These are phyloP conservation scores for Drosophila pseudotalamancana DNA, from an alignment of 2,888 invertebrate species.

Conservation along the genomic window DNA sequence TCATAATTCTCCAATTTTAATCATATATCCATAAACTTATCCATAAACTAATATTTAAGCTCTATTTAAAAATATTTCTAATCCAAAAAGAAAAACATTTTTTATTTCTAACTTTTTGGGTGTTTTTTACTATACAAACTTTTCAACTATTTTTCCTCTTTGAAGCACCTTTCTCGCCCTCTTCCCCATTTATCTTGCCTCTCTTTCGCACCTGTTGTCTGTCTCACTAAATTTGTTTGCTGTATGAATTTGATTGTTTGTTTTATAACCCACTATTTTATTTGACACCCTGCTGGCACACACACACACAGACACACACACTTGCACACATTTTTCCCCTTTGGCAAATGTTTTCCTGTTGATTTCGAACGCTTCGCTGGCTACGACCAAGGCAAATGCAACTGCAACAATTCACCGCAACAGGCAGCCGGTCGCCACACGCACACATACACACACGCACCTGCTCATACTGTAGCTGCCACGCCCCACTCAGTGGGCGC, in stretches of 20 bases:
- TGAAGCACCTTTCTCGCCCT: neutral
- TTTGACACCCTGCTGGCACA: conserved; percentile 3
- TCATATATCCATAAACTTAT: no score
- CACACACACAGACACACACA: neutral
- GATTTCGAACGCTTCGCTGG: conserved; percentile 60
- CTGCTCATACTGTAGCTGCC: neutral
- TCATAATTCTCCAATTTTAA: no score
- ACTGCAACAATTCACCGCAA: conserved; percentile 44
- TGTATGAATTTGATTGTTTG: neutral
- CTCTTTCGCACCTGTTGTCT: neutral
- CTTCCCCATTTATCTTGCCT: neutral
- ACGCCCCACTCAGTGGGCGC: neutral
- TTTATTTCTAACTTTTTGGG: no score
- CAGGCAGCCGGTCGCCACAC: conserved; percentile 33
- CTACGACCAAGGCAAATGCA: conserved; percentile 49
- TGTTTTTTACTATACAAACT: no score
- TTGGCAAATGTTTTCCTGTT: conserved; percentile 12
- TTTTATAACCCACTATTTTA: neutral
- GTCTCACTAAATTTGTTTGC: neutral
- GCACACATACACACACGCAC: neutral
- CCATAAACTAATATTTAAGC: no score
- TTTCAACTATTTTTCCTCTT: no score
- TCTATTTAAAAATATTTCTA: no score
- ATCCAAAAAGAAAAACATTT: no score
- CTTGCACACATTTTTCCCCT: neutral